Evolutionary conservation across 2,797 vertebrate species (phyloP), one percentile per base, ranked within the genome.

Genomic region (Lithobates pipiens): DNA sequence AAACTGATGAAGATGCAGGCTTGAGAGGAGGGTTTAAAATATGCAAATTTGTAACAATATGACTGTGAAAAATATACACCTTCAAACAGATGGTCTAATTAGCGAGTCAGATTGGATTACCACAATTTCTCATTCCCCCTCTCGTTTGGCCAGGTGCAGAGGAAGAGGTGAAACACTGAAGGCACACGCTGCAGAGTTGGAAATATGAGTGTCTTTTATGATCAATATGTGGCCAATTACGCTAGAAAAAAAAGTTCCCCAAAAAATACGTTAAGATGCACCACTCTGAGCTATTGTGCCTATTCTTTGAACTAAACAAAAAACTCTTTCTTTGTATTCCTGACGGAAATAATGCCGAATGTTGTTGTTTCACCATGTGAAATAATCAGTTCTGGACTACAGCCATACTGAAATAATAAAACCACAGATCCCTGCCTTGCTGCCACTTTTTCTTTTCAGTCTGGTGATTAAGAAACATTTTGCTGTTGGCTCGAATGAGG

Each of bases 301-400:
- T 69, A 57, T 67, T 78, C 89, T 85, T 90, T 91, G 90, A 88
- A 91, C 87, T 86, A 90, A 88, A 90, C 78, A 89, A 86, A 86
- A 89, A 89, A 90, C 90, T 81, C 89, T 92, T 90, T 87, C 25
- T 88, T 91, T 91, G 89, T 83, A 90, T 89, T 86, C 77, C 79
- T 90, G 88, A 85, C 74, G 63, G 86, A 88, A 89, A 89, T 80
- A 79, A 89, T 87, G 84, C 84, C 9, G 83, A 91, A 89, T 87
- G 85, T 84, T 13, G 85, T 90, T 89, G 88, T 91, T 89, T 88
- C 88, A 88, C 86, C 92, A 90, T 92, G 91, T 91, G 89, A 88
- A 88, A 89, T 91, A 93, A 92, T 89, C 92, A 91, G 85, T 78
- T 91, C 90, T 92, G 93, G 89, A 92, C 1, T 0, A 78, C 84